Percentiles rank a stretch among this genome's conserved stretches.
Evolutionary conservation across 2,888 invertebrate genomes (phyloP).

Genomic region (Meganola albula): DNA sequence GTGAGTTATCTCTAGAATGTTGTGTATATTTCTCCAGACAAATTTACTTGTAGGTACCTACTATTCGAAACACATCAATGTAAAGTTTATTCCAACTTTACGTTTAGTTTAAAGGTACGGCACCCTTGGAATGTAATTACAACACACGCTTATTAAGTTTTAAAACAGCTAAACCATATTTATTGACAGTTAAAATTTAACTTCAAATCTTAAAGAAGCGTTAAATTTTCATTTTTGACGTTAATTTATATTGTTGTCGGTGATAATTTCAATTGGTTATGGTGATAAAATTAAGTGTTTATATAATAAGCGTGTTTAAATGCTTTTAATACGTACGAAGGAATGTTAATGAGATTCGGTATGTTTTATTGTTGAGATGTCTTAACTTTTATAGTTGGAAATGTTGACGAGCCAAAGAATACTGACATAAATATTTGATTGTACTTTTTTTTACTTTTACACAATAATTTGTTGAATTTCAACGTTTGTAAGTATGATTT

Average conservation of each 20-base stretch:
- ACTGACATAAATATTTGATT: too few relatives aligned
- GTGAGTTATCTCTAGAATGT: too few relatives aligned
- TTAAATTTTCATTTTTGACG: constrained; percentile 35
- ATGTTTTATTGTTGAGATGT: not conserved
- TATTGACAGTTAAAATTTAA: constrained; percentile 51
- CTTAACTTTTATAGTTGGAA: not conserved
- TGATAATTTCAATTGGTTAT: constrained; percentile 26
- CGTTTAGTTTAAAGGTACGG: too few relatives aligned
- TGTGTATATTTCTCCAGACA: too few relatives aligned
- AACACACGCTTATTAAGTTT: too few relatives aligned
- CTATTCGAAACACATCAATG: too few relatives aligned
- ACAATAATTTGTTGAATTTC: too few relatives aligned
- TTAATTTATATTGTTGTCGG: constrained; percentile 30
- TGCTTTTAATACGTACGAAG: constrained; percentile 10
- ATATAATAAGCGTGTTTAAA: constrained; percentile 25
- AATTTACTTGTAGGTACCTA: too few relatives aligned
- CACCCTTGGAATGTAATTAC: too few relatives aligned
- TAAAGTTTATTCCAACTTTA: too few relatives aligned
- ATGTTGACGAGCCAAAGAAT: not conserved
- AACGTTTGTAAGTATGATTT: too few relatives aligned
- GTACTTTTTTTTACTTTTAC: too few relatives aligned
- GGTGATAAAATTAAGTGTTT: constrained; percentile 29
- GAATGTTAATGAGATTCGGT: constrained; percentile 3
- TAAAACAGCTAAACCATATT: constrained; percentile 42
- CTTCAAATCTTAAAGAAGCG: constrained; percentile 32